A percentile compares a stretch with the other conserved stretches of the same genome.
Conservation (phyloP, 2,797 vertebrate species). For the Muscicapa striata region DNA sequence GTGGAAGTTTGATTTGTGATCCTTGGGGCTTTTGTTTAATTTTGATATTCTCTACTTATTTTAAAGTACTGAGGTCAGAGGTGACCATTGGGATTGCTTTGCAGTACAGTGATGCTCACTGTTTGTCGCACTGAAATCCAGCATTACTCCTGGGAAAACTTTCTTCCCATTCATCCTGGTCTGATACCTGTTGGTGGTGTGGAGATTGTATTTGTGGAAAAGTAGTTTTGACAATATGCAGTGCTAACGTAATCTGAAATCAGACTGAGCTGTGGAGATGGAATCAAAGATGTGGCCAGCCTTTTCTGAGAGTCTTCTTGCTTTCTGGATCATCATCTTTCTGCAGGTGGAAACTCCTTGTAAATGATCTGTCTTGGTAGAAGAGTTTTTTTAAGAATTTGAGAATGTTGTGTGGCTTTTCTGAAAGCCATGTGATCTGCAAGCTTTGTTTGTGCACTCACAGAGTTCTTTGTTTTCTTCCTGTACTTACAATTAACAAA, state of each 20-base stretch:
- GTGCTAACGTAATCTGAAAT: not conserved
- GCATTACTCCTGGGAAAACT: not conserved
- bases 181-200: not conserved
- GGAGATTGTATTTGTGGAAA: not conserved
- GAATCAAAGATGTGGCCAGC: not conserved
- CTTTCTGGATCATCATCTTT: not conserved
- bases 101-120: not conserved
- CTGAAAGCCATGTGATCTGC: not conserved
- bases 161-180: not conserved
- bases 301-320: not conserved
- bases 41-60: not conserved
- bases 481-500: not conserved
- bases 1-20: not conserved
- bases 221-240: not conserved
- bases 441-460: not conserved
- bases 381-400: not conserved
- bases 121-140: not conserved
- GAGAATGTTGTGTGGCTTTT: not conserved
- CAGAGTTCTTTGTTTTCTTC: not conserved
- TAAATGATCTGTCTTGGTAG: not conserved
- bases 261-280: not conserved
- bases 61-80: not conserved
- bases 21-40: not conserved
- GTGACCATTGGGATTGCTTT: not conserved
- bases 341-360: not conserved